Evolutionary conservation across 2,113 vertebrate species (phyloP).

Genomic region (Cygnus buccinator): DNA sequence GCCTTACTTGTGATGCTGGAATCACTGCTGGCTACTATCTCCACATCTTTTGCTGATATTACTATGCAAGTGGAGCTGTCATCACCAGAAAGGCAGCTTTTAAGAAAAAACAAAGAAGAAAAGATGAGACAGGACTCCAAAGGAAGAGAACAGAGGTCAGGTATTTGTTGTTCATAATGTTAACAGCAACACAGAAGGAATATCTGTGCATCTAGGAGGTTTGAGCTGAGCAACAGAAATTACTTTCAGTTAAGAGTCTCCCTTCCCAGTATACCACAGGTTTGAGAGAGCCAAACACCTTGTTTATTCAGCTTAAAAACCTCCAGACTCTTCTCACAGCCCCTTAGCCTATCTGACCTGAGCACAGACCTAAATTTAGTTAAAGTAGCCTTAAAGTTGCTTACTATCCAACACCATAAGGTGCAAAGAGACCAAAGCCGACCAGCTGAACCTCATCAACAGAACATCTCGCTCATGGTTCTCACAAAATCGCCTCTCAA

Average conservation of each 20-base stretch:
- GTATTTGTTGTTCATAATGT: background rate
- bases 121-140: background rate
- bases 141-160: background rate
- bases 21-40: constrained; percentile 96
- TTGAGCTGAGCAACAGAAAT: background rate
- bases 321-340: background rate
- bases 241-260: background rate
- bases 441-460: background rate
- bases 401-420: background rate
- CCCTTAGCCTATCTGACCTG: background rate
- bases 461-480: fast-evolving
- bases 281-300: background rate
- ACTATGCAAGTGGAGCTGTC: constrained; percentile 89
- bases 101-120: background rate
- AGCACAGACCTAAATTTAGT: background rate
- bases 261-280: fast-evolving
- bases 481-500: background rate
- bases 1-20: constrained; percentile 97
- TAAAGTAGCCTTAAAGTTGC: background rate
- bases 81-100: constrained; percentile 91
- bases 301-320: background rate
- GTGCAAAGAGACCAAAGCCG: background rate
- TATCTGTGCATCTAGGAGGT: background rate
- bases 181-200: background rate
- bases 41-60: constrained; percentile 91